Conservation (phyloP, 37 sponge, comb jelly and placozoan genomes). For the Aphrocallistes beatrix region DNA sequence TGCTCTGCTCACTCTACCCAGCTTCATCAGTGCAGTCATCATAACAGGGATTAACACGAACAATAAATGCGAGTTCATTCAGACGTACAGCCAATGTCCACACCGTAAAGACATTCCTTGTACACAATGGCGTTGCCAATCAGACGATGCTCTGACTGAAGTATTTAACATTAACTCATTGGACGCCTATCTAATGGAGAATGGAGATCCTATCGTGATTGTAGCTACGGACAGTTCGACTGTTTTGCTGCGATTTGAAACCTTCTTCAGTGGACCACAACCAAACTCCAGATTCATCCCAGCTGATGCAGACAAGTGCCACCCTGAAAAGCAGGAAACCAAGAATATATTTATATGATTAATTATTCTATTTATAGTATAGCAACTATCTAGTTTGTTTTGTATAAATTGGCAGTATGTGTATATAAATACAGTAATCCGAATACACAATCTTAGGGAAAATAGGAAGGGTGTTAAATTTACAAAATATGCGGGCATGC, state of each 20-base stretch:
- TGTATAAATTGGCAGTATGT: no score
- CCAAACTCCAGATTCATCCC: neutral
- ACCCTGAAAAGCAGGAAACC: no score
- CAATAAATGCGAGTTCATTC: neutral
- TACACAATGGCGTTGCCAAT: neutral
- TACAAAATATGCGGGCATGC: no score
- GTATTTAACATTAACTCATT: neutral
- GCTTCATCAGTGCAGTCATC: neutral
- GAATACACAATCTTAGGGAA: no score
- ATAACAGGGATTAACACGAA: neutral
- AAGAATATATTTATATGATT: no score
- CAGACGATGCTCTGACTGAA: neutral
- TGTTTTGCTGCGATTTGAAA: neutral
- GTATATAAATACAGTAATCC: no score
- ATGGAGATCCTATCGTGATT: neutral
- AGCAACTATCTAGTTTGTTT: no score
- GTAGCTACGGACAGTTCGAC: neutral
- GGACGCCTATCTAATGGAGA: neutral
- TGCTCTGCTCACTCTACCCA: neutral
- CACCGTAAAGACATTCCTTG: neutral
- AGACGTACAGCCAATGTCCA: neutral
- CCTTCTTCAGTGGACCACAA: neutral
- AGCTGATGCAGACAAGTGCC: neutral
- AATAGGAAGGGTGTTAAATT: no score
- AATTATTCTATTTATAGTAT: no score